Evolutionary conservation across 2,888 invertebrate species (phyloP).

Genomic region (Epirrhoe tristata): DNA sequence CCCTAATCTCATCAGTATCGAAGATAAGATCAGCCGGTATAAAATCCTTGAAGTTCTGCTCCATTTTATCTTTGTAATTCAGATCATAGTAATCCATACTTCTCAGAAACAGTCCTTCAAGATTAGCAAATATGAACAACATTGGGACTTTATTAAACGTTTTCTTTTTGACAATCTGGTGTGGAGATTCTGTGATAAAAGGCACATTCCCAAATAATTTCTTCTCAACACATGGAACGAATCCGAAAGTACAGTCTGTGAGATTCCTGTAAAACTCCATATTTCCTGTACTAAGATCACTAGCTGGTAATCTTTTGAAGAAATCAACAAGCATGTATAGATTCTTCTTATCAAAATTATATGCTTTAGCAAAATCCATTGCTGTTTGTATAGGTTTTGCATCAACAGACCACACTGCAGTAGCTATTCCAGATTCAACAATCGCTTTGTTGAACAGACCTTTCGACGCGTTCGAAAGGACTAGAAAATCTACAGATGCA

Average conservation of each 20-base stretch:
- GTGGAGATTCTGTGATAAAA: conserved; percentile 46
- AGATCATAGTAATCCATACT: conserved; percentile 49
- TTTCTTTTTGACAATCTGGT: conserved; percentile 40
- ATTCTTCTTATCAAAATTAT: conserved; percentile 19
- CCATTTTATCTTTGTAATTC: conserved; percentile 51
- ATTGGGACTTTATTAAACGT: conserved; percentile 48
- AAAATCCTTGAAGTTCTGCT: conserved; percentile 50
- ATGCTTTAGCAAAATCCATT: conserved; percentile 35
- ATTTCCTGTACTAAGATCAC: conserved; percentile 44
- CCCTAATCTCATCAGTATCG: conserved; percentile 42
- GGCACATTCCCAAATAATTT: conserved; percentile 35
- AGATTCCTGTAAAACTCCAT: conserved; percentile 48
- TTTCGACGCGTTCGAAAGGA: conserved; percentile 51
- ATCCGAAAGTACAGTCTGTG: conserved; percentile 54
- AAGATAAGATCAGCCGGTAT: conserved; percentile 54
- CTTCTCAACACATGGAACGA: conserved; percentile 55
- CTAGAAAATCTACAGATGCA: conserved; percentile 52
- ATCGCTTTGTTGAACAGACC: conserved; percentile 56
- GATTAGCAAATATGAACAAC: conserved; percentile 48
- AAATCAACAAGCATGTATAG: conserved; percentile 37
- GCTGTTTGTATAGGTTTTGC: conserved; percentile 49
- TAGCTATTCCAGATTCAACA: conserved; percentile 50
- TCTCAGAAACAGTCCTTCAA: conserved; percentile 52
- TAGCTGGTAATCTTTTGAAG: conserved; percentile 43
- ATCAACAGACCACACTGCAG: conserved; percentile 50